Evolutionary conservation across 2,888 invertebrate species (phyloP).

Genomic region (Chymomyza fuscimana): DNA sequence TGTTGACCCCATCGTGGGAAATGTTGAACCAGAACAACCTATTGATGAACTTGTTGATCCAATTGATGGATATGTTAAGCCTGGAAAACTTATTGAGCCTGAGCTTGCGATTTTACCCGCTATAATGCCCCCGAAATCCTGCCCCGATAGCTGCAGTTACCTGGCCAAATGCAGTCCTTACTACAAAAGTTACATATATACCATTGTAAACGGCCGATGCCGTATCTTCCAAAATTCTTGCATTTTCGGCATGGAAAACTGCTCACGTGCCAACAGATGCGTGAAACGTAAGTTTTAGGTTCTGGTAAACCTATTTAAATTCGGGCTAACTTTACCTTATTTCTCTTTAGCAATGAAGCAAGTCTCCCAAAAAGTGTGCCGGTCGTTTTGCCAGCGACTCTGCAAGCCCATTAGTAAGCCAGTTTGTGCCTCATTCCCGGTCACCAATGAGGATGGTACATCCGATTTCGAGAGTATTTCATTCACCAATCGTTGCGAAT

Average conservation of each 20-base stretch:
- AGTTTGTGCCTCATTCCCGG: conserved; percentile 36
- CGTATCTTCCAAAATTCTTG: conserved; percentile 52
- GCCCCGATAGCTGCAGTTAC: too few relatives aligned
- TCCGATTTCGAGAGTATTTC: neutral
- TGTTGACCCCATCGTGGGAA: too few relatives aligned
- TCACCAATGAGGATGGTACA: conserved; percentile 10
- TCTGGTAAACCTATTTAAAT: neutral
- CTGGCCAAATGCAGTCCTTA: conserved; percentile 29
- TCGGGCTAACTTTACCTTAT: neutral
- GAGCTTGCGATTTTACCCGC: too few relatives aligned
- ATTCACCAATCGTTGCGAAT: conserved; percentile 31
- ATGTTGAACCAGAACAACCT: too few relatives aligned
- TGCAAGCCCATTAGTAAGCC: conserved; percentile 26
- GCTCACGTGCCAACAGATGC: conserved; percentile 41
- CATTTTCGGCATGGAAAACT: conserved; percentile 37
- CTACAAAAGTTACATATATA: conserved; percentile 36
- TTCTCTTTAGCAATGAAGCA: conserved; percentile 25
- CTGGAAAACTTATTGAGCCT: too few relatives aligned
- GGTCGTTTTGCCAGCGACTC: conserved; percentile 5
- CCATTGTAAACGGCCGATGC: conserved; percentile 31
- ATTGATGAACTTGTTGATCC: too few relatives aligned
- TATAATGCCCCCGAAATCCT: too few relatives aligned
- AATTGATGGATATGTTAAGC: too few relatives aligned
- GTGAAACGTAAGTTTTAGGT: conserved; percentile 21
- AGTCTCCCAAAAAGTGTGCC: conserved; percentile 24